A percentile compares a stretch with the other conserved stretches of the same genome.
Conservation (phyloP, 2,888 invertebrate genomes). For the Harpalus rufipes region DNA sequence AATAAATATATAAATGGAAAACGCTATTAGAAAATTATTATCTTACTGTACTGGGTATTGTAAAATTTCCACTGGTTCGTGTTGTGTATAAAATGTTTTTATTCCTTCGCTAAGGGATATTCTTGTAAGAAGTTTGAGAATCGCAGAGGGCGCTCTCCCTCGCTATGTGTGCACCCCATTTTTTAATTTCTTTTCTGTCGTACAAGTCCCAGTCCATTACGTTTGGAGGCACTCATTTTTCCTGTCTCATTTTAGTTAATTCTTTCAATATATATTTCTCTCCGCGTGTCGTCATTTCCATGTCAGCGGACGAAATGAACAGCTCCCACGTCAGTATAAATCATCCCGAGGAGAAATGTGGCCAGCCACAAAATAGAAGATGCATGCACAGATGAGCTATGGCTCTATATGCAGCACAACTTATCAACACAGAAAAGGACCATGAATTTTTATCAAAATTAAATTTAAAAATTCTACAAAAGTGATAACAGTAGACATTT, state of each 20-base stretch:
- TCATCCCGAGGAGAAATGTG: slow-evolving; percentile 53
- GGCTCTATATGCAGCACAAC: slow-evolving; percentile 10
- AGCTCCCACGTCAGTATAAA: slow-evolving; percentile 67
- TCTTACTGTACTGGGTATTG: too few species aligned
- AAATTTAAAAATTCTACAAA: background rate
- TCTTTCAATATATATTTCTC: slow-evolving; percentile 75
- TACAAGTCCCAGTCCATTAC: slow-evolving; percentile 72
- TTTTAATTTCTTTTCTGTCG: slow-evolving; percentile 75
- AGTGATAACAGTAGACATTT: too few species aligned
- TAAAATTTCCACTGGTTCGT: too few species aligned
- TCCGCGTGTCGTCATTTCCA: slow-evolving; percentile 70
- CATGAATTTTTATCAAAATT: slow-evolving; percentile 30
- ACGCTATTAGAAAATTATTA: too few species aligned
- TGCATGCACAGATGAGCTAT: slow-evolving; percentile 31
- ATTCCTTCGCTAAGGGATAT: too few species aligned
- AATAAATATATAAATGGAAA: too few species aligned
- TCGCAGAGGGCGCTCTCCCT: slow-evolving; percentile 28
- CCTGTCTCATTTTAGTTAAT: slow-evolving; percentile 75
- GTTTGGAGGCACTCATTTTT: slow-evolving; percentile 73
- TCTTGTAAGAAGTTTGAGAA: slow-evolving; percentile 48
- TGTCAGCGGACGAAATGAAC: slow-evolving; percentile 68
- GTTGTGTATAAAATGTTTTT: too few species aligned
- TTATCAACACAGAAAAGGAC: background rate
- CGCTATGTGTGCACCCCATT: slow-evolving; percentile 67
- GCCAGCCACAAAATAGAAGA: slow-evolving; percentile 5